Evolutionary conservation across 1,140 invertebrate species (phyloP).

Genomic region (Carposina sasakii): DNA sequence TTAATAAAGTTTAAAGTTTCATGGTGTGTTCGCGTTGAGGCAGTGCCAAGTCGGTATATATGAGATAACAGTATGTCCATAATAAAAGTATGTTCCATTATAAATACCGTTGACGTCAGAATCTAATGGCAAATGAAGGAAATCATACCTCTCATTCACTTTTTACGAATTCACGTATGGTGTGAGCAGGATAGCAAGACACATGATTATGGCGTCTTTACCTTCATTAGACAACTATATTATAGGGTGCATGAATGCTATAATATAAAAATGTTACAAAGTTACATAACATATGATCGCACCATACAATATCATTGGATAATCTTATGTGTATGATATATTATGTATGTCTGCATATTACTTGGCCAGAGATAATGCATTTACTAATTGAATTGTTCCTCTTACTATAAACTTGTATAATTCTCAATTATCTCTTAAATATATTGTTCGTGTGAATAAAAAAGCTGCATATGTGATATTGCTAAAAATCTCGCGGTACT

Average conservation of each 20-base stretch:
- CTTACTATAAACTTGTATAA: slow-evolving; percentile 27
- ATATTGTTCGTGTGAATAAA: slow-evolving; percentile 40
- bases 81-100: too few species aligned
- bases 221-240: background rate
- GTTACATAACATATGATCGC: slow-evolving; percentile 12
- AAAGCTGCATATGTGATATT: slow-evolving; percentile 46
- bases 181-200: background rate
- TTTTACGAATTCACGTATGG: too few species aligned
- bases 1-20: too few species aligned
- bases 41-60: too few species aligned
- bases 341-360: slow-evolving; percentile 16
- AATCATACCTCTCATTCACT: too few species aligned
- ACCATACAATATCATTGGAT: slow-evolving; percentile 10
- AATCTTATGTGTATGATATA: slow-evolving; percentile 14
- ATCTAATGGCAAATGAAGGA: too few species aligned
- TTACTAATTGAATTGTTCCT: slow-evolving; percentile 52
- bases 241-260: background rate
- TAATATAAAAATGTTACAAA: slow-evolving; percentile 8
- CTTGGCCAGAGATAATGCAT: slow-evolving; percentile 44
- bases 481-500: slow-evolving; percentile 4
- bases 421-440: slow-evolving; percentile 31
- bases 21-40: too few species aligned
- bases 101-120: too few species aligned
- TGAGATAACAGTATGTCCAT: too few species aligned
- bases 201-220: background rate